Evolutionary conservation across 2,797 vertebrate genomes (phyloP).

Genomic region (Alauda arvensis): DNA sequence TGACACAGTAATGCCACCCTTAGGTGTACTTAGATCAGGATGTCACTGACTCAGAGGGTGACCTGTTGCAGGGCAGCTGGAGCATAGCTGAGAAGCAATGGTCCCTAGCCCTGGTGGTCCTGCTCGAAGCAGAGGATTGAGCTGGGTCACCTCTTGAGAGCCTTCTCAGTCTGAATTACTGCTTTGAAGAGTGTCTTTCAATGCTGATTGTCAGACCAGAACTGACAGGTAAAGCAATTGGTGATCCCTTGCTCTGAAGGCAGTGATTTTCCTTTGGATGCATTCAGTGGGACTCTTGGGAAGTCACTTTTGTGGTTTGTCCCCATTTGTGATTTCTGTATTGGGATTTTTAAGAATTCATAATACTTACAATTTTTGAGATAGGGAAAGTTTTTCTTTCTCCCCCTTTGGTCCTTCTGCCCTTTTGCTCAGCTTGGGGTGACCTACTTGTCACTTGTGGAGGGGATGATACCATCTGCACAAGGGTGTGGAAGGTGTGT

Average conservation of each 20-base stretch:
- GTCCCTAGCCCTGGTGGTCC: not conserved
- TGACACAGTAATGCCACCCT: fast-evolving
- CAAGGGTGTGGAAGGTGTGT: not conserved
- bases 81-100: not conserved
- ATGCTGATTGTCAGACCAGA: not conserved
- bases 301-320: not conserved
- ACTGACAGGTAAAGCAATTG: not conserved
- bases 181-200: not conserved
- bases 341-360: not conserved
- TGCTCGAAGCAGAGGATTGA: not conserved
- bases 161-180: not conserved
- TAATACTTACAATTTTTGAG: not conserved
- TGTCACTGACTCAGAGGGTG: not conserved
- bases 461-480: not conserved
- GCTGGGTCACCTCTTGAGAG: not conserved
- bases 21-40: not conserved
- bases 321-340: not conserved
- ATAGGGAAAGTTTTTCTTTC: not conserved
- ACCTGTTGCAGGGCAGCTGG: not conserved
- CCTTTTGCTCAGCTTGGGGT: not conserved
- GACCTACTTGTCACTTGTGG: fast-evolving
- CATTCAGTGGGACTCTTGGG: not conserved
- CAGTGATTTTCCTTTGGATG: not conserved
- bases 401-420: not conserved
- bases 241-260: not conserved